A percentile compares a stretch with the other conserved stretches of the same genome.
These are phyloP conservation scores for Acomys russatus DNA, from an alignment of 2,797 vertebrate genomes.

Conservation along the genomic window DNA sequence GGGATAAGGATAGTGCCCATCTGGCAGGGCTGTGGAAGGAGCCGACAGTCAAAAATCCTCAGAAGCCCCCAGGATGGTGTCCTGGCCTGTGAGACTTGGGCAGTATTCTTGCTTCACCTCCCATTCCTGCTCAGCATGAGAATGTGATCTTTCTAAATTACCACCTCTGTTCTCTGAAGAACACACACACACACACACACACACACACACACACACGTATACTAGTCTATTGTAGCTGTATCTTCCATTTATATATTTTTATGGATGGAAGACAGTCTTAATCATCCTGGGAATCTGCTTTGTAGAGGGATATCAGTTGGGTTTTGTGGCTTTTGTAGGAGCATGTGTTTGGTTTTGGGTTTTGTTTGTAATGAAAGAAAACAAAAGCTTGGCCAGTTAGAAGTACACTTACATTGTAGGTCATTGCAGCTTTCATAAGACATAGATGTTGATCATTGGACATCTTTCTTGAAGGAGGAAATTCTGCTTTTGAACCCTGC, in stretches of 20 bases:
- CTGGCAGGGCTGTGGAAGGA: not conserved
- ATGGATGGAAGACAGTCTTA: not conserved
- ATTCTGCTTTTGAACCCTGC: not conserved
- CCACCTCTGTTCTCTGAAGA: not conserved
- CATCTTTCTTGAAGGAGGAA: constrained; percentile 2
- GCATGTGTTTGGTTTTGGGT: not conserved
- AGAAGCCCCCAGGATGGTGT: not conserved
- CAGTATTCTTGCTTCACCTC: not conserved
- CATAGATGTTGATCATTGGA: not conserved
- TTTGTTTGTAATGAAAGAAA: constrained; percentile 22
- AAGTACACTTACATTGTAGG: not conserved
- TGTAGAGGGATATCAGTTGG: not conserved
- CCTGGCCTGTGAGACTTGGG: not conserved
- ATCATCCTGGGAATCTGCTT: not conserved
- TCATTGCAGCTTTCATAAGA: not conserved
- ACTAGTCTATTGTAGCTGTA: not conserved
- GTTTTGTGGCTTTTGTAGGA: not conserved
- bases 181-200: not conserved
- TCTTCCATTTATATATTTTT: not conserved
- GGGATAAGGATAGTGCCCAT: no score
- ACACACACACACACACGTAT: not conserved
- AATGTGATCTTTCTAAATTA: not conserved
- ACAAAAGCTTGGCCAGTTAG: not conserved
- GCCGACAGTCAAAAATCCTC: not conserved
- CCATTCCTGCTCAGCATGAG: not conserved